Percentiles rank a stretch among this genome's conserved stretches.
Evolutionary conservation across 2,113 vertebrate genomes (phyloP).

Genomic region (Glaucomys volans): DNA sequence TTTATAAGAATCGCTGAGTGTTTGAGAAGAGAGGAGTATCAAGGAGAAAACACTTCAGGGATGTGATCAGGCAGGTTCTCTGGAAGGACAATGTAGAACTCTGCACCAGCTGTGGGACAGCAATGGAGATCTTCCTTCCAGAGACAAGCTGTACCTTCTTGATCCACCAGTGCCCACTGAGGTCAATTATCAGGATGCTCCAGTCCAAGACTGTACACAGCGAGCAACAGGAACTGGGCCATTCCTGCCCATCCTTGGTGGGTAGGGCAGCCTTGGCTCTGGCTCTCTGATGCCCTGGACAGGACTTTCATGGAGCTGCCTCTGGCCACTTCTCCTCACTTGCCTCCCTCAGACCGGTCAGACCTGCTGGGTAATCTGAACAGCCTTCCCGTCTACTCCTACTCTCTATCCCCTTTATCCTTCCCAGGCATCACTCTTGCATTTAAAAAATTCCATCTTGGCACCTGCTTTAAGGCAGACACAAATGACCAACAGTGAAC

Average conservation of each 20-base stretch:
- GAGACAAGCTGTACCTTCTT: not conserved
- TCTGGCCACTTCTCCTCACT: not conserved
- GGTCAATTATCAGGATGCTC: no score
- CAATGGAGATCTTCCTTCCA: not conserved
- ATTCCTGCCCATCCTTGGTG: no score
- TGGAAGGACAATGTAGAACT: not conserved
- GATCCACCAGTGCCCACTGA: not conserved
- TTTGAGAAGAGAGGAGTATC: not conserved
- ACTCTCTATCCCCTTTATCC: not conserved
- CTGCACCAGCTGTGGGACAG: fast-evolving
- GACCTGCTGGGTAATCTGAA: not conserved
- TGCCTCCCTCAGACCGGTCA: not conserved
- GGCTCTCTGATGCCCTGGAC: not conserved
- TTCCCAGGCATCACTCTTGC: not conserved
- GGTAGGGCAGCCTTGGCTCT: no score
- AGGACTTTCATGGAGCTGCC: not conserved
- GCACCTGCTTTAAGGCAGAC: not conserved
- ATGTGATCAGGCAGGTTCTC: not conserved
- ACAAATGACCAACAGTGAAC: not conserved
- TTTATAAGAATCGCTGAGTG: not conserved
- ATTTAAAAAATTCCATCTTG: not conserved
- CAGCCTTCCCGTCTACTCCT: fast-evolving
- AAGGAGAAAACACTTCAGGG: not conserved
- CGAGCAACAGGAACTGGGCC: fast-evolving
- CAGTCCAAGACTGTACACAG: fast-evolving